Conservation (phyloP, 2,113 vertebrate genomes). For the Leucopsar rothschildi region DNA sequence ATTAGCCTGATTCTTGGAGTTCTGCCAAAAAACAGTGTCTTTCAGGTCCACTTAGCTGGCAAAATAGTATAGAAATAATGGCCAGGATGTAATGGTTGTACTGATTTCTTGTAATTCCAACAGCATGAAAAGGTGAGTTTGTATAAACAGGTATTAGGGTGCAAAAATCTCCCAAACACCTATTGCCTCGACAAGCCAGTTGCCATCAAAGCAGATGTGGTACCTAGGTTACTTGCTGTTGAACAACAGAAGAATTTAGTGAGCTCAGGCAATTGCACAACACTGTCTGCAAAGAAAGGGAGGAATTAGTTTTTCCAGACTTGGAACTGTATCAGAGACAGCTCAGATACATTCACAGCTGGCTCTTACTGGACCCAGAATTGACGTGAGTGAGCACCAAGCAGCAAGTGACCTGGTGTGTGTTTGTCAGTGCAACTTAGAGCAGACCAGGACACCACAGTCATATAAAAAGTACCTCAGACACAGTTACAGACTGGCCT, state of each 20-base stretch:
- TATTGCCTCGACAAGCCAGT: background rate
- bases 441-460: background rate
- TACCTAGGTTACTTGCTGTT: constrained; percentile 1
- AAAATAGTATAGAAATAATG: background rate
- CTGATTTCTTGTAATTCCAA: background rate
- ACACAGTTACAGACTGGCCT: background rate
- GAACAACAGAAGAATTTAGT: background rate
- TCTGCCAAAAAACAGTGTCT: background rate
- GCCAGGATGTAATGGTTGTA: background rate
- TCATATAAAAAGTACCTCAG: background rate
- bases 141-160: background rate
- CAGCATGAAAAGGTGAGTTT: background rate
- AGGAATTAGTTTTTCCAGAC: constrained; percentile 62
- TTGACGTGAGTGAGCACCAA: background rate
- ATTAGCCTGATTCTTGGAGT: background rate
- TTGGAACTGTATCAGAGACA: constrained; percentile 53
- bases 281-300: constrained; percentile 36
- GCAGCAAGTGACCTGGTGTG: background rate
- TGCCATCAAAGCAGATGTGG: background rate
- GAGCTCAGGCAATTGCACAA: constrained; percentile 60
- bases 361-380: constrained; percentile 23
- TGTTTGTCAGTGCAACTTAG: background rate
- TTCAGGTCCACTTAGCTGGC: background rate
- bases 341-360: constrained; percentile 38
- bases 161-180: background rate